Evolutionary conservation across 2,888 invertebrate genomes (phyloP).

Genomic region (Tetragonisca angustula): DNA sequence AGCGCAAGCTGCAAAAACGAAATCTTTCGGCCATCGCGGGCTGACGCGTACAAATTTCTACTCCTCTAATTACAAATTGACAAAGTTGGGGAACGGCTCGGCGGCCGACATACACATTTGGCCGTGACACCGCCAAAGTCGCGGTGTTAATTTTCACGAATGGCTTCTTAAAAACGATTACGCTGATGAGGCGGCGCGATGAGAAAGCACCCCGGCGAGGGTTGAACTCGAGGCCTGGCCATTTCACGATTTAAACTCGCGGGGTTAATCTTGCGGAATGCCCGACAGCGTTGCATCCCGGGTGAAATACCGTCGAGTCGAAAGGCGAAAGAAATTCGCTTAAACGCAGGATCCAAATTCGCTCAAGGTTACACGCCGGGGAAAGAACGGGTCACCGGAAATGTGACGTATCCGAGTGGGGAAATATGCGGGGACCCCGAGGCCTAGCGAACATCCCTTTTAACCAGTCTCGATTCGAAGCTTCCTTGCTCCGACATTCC

Average conservation of each 20-base stretch:
- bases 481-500: conserved; percentile 2
- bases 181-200: not conserved
- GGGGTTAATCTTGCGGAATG: conserved; percentile 67
- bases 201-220: not conserved
- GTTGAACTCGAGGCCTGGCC: not conserved
- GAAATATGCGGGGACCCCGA: conserved; percentile 52
- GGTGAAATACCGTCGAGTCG: conserved; percentile 50
- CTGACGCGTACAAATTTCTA: not conserved
- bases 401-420: conserved; percentile 12
- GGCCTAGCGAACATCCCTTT: not conserved
- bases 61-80: not conserved
- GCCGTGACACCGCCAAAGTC: not conserved
- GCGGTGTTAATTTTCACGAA: conserved; percentile 12
- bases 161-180: conserved; percentile 9
- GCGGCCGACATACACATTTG: not conserved
- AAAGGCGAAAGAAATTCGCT: conserved; percentile 61
- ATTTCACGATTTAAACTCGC: conserved; percentile 53
- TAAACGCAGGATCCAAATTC: conserved; percentile 40
- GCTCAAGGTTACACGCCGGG: conserved; percentile 23
- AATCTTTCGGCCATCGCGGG: not conserved
- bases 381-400: conserved; percentile 39
- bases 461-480: not conserved
- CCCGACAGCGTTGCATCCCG: conserved; percentile 35
- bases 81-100: not conserved
- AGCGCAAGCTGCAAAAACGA: not conserved